These are phyloP conservation scores for Coleophora flavipennella DNA, from an alignment of 2,888 invertebrate species.

Conservation along the genomic window DNA sequence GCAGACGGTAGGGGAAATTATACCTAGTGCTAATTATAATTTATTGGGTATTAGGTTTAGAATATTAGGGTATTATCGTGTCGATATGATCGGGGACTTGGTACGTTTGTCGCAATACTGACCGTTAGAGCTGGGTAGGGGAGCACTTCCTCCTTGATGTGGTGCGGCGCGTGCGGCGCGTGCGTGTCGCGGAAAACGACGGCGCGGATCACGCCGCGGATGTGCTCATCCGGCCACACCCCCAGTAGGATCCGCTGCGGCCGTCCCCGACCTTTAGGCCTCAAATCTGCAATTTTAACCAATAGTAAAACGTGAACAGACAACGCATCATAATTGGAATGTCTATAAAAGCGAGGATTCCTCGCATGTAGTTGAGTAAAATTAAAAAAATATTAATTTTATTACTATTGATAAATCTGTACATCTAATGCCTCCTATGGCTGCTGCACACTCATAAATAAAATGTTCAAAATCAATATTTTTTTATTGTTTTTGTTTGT, in stretches of 20 bases:
- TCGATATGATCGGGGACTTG: constrained; percentile 4
- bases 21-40: neutral
- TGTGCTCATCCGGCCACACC: constrained; percentile 95
- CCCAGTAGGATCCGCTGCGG: constrained; percentile 93
- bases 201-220: constrained; percentile 91
- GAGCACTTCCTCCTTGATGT: constrained; percentile 81
- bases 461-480: too few relatives aligned
- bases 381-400: too few relatives aligned
- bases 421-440: too few relatives aligned
- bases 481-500: too few relatives aligned
- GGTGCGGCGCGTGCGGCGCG: constrained; percentile 80
- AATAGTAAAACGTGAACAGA: constrained; percentile 67
- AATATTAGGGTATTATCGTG: neutral
- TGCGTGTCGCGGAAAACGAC: constrained; percentile 92
- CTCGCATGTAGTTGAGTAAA: too few relatives aligned
- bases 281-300: constrained; percentile 76
- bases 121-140: constrained; percentile 64
- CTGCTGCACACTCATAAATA: too few relatives aligned
- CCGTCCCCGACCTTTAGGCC: constrained; percentile 92
- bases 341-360: too few relatives aligned
- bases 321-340: constrained; percentile 19
- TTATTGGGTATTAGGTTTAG: too few relatives aligned
- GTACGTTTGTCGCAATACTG: constrained; percentile 48
- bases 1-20: constrained; percentile 16
- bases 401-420: too few relatives aligned